Conservation (phyloP, 1,140 invertebrate genomes). For the Heliconius nattereri region DNA sequence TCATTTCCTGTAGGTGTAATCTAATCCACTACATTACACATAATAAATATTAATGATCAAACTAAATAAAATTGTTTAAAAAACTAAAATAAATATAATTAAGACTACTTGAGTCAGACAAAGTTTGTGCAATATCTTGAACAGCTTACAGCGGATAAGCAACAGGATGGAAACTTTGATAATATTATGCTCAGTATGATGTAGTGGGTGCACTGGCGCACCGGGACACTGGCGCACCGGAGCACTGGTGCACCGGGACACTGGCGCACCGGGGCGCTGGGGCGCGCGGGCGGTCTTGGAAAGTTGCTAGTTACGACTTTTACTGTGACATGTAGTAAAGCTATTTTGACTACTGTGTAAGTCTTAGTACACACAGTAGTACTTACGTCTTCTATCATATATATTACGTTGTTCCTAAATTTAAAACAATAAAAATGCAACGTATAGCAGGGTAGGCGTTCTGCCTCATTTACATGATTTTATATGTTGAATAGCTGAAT, state of each 20-base stretch:
- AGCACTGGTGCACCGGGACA: background rate
- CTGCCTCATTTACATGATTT: too few relatives aligned
- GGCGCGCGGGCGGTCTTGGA: background rate
- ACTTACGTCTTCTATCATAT: too few relatives aligned
- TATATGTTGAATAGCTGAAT: too few relatives aligned
- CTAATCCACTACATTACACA: too few relatives aligned
- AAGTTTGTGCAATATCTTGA: background rate
- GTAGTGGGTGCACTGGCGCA: background rate
- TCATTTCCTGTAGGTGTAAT: too few relatives aligned
- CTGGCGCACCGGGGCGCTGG: background rate
- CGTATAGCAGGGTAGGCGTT: too few relatives aligned
- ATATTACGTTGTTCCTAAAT: too few relatives aligned
- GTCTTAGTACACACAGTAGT: background rate
- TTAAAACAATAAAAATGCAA: too few relatives aligned
- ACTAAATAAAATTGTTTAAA: too few relatives aligned
- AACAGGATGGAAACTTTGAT: background rate
- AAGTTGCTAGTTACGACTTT: background rate
- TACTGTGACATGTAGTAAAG: background rate
- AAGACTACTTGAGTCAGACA: background rate
- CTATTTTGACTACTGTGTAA: background rate
- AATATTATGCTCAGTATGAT: background rate
- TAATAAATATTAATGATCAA: too few relatives aligned
- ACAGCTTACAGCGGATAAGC: constrained; percentile 9
- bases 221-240: background rate
- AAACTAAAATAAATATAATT: background rate